Percentiles rank a stretch among this genome's conserved stretches.
Evolutionary conservation across 2,888 invertebrate species (phyloP).

Genomic region (Nephrotoma guestfalica): DNA sequence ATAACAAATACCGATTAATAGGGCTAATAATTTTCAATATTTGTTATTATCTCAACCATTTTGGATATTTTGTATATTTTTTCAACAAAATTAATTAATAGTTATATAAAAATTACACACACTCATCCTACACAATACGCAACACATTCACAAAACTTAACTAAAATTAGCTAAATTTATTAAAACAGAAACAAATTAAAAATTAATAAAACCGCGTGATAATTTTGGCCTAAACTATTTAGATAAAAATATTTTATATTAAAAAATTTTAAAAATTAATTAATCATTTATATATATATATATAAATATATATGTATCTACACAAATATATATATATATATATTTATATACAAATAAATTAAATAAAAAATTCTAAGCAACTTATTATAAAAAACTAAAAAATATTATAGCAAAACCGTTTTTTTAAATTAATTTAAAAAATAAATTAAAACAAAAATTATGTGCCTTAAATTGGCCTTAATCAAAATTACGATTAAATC

Average conservation of each 20-base stretch:
- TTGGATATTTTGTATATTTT: neutral
- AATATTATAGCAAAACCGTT: neutral
- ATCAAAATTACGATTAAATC: neutral
- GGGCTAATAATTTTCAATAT: neutral
- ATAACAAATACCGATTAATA: neutral
- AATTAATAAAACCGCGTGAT: neutral
- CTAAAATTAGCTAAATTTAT: neutral
- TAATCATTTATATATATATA: neutral
- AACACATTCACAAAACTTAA: neutral
- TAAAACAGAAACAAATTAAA: neutral
- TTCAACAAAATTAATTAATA: neutral
- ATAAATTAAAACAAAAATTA: neutral
- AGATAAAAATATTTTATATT: neutral
- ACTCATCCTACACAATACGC: neutral
- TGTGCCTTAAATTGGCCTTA: constrained; percentile 4
- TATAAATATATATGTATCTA: neutral
- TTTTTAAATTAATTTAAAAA: neutral
- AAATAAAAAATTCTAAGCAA: neutral
- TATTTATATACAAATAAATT: neutral
- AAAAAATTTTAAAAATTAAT: neutral
- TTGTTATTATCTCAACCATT: neutral
- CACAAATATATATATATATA: neutral
- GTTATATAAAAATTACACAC: neutral
- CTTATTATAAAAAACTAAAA: neutral
- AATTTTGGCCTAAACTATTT: neutral